Base-by-base conservation (phyloP, 2,113 vertebrate genomes). In the Lepus europaeus region DNA sequence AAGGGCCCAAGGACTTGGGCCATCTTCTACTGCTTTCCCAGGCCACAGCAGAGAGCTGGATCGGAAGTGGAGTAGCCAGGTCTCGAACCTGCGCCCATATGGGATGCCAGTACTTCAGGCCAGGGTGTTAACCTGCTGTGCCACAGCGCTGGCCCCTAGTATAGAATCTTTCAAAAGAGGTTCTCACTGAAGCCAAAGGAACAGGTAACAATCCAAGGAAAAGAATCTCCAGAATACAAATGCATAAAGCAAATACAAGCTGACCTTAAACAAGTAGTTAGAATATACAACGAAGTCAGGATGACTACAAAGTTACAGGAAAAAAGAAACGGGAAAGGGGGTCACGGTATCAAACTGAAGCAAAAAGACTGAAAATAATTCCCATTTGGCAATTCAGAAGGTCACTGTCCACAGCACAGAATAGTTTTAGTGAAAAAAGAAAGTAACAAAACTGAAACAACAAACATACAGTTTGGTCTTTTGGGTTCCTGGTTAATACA, bases 371-470 rank as follows among this genome's bases (percentile, higher is more conserved):
- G 31, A 31, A 92, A 72, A 63, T 49, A 31, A 63, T 49, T 10
- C 45, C 36, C 33, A 87, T 66, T 27, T 84, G 53, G 33, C 29
- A 82, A 87, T 56, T 95, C 66, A 72, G 31, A 94, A 95, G n/a
- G 61, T 76, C 61, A 73, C 36, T 88, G 63, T 25, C 29, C 95
- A 88, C 36, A 90, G 87, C 9, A 90, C 8, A 80, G 7, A 39
- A 81, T 0, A 77, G 19, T 72, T 86, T 88, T 68, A 78, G 9
- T 86, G 51, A 94, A 90, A 90, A 86, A 61, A 45, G 11, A 84
- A 95, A 4, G 39, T n/a, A 86, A 88, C 49, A 51, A 90, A 96
- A 94, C 9, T 66, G 3, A 81, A 72, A 61, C 19, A 87, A 91
- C 14, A 93, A 10, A 90, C 8, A 94, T 20, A 72, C 9, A 10